Evolutionary conservation across 2,888 invertebrate genomes (phyloP).

Genomic region (Drosophila paracracens): DNA sequence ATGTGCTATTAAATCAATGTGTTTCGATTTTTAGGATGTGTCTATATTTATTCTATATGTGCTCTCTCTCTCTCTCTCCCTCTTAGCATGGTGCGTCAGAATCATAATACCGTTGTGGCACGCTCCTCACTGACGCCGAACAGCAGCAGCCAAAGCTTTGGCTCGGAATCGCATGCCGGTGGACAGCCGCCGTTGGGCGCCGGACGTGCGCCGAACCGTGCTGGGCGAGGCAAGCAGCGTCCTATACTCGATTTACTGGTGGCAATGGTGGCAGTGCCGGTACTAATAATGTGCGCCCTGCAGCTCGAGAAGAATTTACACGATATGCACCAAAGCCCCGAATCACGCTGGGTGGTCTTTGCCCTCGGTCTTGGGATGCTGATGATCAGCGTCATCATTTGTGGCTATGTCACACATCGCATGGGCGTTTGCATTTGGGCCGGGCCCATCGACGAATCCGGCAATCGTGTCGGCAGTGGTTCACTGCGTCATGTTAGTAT

Average conservation of each 20-base stretch:
- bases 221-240: slow-evolving; percentile 73
- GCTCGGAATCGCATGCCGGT: slow-evolving; percentile 28
- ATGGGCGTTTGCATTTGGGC: slow-evolving; percentile 85
- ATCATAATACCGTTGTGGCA: slow-evolving; percentile 77
- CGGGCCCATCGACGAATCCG: slow-evolving; percentile 83
- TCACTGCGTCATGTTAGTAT: slow-evolving; percentile 76
- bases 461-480: slow-evolving; percentile 69
- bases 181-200: slow-evolving; percentile 7
- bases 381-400: slow-evolving; percentile 84
- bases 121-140: slow-evolving; percentile 70
- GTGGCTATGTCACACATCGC: slow-evolving; percentile 85
- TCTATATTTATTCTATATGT: background rate
- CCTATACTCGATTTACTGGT: slow-evolving; percentile 85
- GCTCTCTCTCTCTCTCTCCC: background rate
- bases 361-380: slow-evolving; percentile 85
- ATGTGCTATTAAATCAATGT: background rate
- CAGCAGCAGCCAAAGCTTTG: slow-evolving; percentile 58
- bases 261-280: slow-evolving; percentile 85
- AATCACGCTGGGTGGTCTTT: slow-evolving; percentile 84
- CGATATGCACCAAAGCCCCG: slow-evolving; percentile 83
- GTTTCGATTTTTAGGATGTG: background rate
- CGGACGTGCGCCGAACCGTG: slow-evolving; percentile 22
- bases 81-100: slow-evolving; percentile 82
- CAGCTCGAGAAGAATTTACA: slow-evolving; percentile 85
- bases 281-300: slow-evolving; percentile 84